These are phyloP conservation scores for Istiophorus platypterus DNA, from an alignment of 2,113 vertebrate species.

Conservation along the genomic window DNA sequence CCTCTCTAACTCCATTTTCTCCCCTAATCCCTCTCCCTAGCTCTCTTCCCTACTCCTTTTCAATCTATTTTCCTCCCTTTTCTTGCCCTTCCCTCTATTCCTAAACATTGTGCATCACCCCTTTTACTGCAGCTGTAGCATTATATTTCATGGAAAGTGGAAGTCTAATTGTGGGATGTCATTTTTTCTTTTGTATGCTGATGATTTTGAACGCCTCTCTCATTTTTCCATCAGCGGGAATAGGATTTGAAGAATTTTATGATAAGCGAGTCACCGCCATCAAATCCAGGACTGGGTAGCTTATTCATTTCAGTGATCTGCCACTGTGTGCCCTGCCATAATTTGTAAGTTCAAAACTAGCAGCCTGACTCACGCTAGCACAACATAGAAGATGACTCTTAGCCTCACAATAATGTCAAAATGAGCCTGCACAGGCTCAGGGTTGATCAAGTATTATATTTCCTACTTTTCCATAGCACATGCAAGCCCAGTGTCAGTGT, in stretches of 20 bases:
- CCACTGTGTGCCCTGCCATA: not conserved
- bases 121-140: not conserved
- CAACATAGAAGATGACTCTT: not conserved
- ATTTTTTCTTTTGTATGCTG: not conserved
- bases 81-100: not conserved
- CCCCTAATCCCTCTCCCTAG: not conserved
- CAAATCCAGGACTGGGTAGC: not conserved
- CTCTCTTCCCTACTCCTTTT: slow-evolving; percentile 12
- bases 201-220: not conserved
- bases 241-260: not conserved
- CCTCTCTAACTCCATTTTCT: not conserved
- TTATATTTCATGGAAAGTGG: not conserved
- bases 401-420: not conserved
- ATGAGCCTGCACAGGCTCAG: not conserved
- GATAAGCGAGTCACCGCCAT: not conserved
- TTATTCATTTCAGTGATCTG: not conserved
- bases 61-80: not conserved
- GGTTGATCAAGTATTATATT: not conserved
- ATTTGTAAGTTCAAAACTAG: not conserved
- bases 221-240: not conserved
- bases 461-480: not conserved
- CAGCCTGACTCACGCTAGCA: not conserved
- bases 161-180: not conserved
- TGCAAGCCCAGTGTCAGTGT: too few species aligned
- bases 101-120: not conserved